Conservation (phyloP, 2,113 vertebrate species). For the Poecilia latipinna region DNA sequence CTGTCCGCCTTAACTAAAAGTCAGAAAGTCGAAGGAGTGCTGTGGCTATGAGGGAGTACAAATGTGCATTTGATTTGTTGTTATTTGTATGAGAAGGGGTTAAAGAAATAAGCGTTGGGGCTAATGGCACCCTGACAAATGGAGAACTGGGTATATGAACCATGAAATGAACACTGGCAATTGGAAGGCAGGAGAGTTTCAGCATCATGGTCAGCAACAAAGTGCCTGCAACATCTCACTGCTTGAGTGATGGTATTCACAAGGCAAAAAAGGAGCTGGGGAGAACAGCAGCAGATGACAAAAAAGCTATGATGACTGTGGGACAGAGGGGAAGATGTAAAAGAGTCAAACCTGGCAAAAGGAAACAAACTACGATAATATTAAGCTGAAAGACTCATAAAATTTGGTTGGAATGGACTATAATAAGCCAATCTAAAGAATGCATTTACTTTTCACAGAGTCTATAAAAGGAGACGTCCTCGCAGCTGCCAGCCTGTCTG, state of each 20-base stretch:
- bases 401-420: slow-evolving; percentile 10
- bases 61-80: slow-evolving; percentile 82
- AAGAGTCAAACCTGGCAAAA: slow-evolving; percentile 37
- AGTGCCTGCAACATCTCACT: slow-evolving; percentile 83
- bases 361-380: slow-evolving; percentile 8
- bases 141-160: slow-evolving; percentile 84
- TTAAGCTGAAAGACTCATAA: neutral
- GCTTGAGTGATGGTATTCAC: slow-evolving; percentile 83
- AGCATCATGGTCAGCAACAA: slow-evolving; percentile 86
- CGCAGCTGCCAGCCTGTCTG: slow-evolving; percentile 63
- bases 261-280: slow-evolving; percentile 63
- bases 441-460: slow-evolving; percentile 38
- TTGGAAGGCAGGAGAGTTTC: slow-evolving; percentile 82
- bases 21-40: slow-evolving; percentile 41
- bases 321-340: slow-evolving; percentile 22
- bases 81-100: slow-evolving; percentile 82
- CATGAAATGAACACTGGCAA: slow-evolving; percentile 87
- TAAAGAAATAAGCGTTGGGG: slow-evolving; percentile 81
- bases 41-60: slow-evolving; percentile 70
- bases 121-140: slow-evolving; percentile 86
- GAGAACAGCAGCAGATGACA: slow-evolving; percentile 61
- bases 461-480: slow-evolving; percentile 64
- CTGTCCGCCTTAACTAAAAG: slow-evolving; percentile 69
- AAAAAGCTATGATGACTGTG: slow-evolving; percentile 30
- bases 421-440: slow-evolving; percentile 48